phyloP scores from a whole-genome alignment of 2,888 invertebrate species.

The Polymixis lichenea region DNA sequence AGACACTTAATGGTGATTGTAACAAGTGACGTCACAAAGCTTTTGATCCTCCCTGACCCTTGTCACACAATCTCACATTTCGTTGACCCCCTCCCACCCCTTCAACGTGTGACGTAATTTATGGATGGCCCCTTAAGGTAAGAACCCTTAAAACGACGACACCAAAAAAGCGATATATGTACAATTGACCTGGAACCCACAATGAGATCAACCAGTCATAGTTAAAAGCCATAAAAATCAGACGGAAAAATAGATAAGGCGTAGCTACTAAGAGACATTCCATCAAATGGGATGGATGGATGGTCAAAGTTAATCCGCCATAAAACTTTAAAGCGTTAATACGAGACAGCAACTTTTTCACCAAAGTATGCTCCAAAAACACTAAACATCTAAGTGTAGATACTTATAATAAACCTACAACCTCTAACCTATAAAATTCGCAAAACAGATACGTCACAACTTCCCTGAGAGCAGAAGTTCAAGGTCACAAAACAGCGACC shows the following conservation, averaged over 20 bases:
- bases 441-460: conserved; percentile 7
- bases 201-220: not conserved
- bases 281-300: not conserved
- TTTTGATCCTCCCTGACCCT: too few species aligned
- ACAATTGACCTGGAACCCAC: not conserved
- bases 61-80: too few species aligned
- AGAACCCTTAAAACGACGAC: too few species aligned
- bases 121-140: too few species aligned
- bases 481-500: conserved; percentile 34
- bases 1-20: too few species aligned
- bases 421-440: not conserved
- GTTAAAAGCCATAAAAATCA: not conserved
- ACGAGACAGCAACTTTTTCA: not conserved
- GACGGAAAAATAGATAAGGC: not conserved
- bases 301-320: too few species aligned
- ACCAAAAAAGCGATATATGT: not conserved
- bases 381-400: too few species aligned
- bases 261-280: not conserved
- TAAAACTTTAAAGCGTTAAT: not conserved
- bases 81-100: too few species aligned
- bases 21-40: too few species aligned
- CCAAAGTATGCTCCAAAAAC: not conserved
- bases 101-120: too few species aligned
- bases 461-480: conserved; percentile 21
- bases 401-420: not conserved